Evolutionary conservation across 2,113 vertebrate genomes (phyloP).

Genomic region (Machaerirhynchus nigripectus): DNA sequence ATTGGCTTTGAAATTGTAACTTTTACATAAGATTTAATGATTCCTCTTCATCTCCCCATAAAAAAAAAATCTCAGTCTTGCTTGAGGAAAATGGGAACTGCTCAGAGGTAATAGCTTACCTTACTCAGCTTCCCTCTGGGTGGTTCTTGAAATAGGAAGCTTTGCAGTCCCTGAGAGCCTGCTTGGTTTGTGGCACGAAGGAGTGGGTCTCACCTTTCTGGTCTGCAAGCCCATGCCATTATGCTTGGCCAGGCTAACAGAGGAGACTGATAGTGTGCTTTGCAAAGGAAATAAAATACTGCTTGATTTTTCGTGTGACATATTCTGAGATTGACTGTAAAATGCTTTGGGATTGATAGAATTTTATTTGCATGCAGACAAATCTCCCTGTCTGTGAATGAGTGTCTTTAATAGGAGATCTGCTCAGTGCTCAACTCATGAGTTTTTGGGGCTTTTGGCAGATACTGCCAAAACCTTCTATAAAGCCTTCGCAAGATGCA

Average conservation of each 20-base stretch:
- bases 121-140: neutral
- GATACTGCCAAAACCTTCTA: neutral
- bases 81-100: neutral
- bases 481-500: neutral
- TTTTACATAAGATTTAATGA: neutral
- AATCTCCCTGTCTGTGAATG: neutral
- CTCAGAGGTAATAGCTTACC: neutral
- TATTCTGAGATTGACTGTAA: neutral
- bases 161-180: neutral
- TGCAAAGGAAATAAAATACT: neutral
- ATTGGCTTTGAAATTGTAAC: neutral
- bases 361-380: neutral
- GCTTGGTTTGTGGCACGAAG: neutral
- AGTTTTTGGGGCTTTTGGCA: slow-evolving; percentile 17
- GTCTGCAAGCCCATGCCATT: neutral
- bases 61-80: neutral
- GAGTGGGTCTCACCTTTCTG: neutral
- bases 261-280: neutral
- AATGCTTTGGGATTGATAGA: neutral
- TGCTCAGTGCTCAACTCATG: neutral
- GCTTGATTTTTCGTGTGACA: neutral
- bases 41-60: neutral
- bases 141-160: neutral
- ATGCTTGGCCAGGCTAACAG: neutral
- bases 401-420: neutral